A percentile compares a stretch with the other conserved stretches of the same genome.
Conservation (phyloP, 2,888 invertebrate genomes). For the Aleiodes alternator region DNA sequence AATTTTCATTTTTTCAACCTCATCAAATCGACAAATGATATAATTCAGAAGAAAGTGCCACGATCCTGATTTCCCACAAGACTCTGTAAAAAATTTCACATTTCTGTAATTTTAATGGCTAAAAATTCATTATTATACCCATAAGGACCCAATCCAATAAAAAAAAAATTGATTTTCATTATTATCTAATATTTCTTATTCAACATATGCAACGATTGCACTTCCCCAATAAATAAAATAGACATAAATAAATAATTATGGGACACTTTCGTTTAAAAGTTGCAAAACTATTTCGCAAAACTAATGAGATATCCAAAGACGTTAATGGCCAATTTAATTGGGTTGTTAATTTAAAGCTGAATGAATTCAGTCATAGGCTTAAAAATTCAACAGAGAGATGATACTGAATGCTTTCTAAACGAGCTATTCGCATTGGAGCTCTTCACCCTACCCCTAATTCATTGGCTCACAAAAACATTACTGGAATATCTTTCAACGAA, state of each 20-base stretch:
- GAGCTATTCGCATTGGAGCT: conserved; percentile 60
- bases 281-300: conserved; percentile 46
- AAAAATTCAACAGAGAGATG: conserved; percentile 68
- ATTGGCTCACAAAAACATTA: neutral
- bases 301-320: conserved; percentile 71
- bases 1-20: too few relatives aligned
- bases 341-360: conserved; percentile 72
- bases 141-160: too few relatives aligned
- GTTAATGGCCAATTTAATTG: conserved; percentile 73
- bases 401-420: conserved; percentile 64
- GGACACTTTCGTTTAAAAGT: conserved; percentile 61
- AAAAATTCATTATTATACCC: too few relatives aligned
- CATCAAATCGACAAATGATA: too few relatives aligned
- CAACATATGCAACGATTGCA: too few relatives aligned
- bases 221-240: conserved; percentile 7
- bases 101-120: too few relatives aligned
- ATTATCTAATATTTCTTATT: too few relatives aligned
- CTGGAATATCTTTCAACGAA: conserved; percentile 24
- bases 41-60: too few relatives aligned
- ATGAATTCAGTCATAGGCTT: conserved; percentile 68
- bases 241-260: conserved; percentile 30
- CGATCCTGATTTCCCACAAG: too few relatives aligned
- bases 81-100: too few relatives aligned
- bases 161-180: too few relatives aligned
- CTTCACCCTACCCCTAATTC: conserved; percentile 20